Conservation (phyloP, 2,888 invertebrate genomes). For the Cephalotes varians region DNA sequence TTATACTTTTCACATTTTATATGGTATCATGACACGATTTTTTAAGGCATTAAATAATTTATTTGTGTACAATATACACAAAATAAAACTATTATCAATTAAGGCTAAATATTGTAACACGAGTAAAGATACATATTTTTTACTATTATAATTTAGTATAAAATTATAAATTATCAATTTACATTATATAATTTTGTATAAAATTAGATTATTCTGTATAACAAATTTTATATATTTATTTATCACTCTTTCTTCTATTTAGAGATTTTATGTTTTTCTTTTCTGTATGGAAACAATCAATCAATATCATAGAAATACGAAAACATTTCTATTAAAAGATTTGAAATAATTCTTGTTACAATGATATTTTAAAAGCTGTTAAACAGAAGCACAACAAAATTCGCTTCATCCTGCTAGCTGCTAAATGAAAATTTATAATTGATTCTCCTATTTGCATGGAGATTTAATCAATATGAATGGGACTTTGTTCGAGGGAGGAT, state of each 20-base stretch:
- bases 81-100: background rate
- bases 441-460: background rate
- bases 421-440: constrained; percentile 39
- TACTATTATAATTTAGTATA: background rate
- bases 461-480: constrained; percentile 22
- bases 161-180: too few relatives aligned
- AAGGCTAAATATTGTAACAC: background rate
- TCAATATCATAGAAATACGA: background rate
- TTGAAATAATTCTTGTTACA: background rate
- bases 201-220: background rate
- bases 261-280: background rate
- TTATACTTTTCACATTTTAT: background rate
- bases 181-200: background rate
- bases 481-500: background rate
- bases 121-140: background rate
- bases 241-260: background rate
- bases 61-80: background rate
- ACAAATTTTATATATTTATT: constrained; percentile 4
- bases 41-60: background rate
- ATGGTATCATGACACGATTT: background rate
- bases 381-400: background rate
- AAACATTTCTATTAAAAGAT: background rate
- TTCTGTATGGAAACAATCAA: background rate
- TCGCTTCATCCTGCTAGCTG: background rate
- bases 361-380: background rate